Base-by-base conservation (phyloP, 1,140 invertebrate genomes). In the Drosophila paulistorum region DNA sequence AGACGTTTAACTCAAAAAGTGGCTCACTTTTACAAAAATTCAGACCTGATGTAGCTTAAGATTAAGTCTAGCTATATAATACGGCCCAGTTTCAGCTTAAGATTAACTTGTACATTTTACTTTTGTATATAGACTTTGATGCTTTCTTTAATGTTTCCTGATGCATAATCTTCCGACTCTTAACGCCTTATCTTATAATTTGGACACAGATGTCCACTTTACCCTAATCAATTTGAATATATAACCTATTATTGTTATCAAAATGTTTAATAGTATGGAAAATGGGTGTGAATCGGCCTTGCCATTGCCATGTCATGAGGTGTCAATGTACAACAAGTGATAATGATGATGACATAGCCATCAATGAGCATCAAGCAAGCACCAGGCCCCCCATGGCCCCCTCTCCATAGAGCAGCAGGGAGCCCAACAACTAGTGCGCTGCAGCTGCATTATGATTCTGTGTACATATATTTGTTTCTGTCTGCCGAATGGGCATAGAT, bases 401-500 rank as follows among this genome's bases (percentile, higher is more conserved):
- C 37, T 13, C 58, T 41, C 1, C 20, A 14, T 9, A 26, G 55
- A 17, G 45, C 42, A 65, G 51, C 58, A 59, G 55, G 20, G 59
- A 59, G 14, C 14, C 35, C 20, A 59, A 59, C 57, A 59, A 58
- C 14, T 51, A 23, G 45, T 23, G 20, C 20, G 30, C 6, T 30
- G 30, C 14, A 10, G 45, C 7, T 48, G 45, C 14, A 17, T 48
- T 48, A 48, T 48, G 17, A 30, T 30, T 48, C 14, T 48, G 45
- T 48, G 2, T 45, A 7, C 7, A 7, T 14, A 45, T 45, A 1
- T 45, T 64, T 61, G 23, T 42, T 41, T 30, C 37, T 45, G 35
- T 54, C 26, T 55, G 55, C 30, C 14, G 23, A 30, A 33, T 57
- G 39, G 57, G 26, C 54, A 13, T 55, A 76, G 65, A 76, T 76